Evolutionary conservation across 1,140 invertebrate genomes (phyloP), one percentile per base, ranked within the genome.

Genomic region (Polyergus mexicanus): DNA sequence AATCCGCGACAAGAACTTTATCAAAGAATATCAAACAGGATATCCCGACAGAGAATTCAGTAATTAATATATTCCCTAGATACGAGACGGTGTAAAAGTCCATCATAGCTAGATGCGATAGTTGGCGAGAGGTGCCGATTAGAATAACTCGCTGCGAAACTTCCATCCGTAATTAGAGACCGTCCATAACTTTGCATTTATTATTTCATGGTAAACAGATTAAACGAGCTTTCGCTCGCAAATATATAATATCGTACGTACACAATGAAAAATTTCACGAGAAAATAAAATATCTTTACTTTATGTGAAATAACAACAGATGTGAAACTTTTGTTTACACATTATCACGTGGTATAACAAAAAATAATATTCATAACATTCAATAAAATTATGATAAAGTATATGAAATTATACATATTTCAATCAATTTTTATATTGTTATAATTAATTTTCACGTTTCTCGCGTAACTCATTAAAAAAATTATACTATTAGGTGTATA

Each of bases 161-260:
- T 86, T 86, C 87, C 76, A 76, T 69, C 51, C 72, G 62, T 83
- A 83, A 89, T 89, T 88, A 88, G 58, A 88, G 58, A 72, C 76
- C 68, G 78, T 86, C 77, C 88, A 89, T 89, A 89, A 89, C 51
- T 89, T 89, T 89, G 84, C 87, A 89, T 89, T 88, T 89, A 86
- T 89, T 84, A 89, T 35, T 25, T 38, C 13, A 47, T 74, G 69
- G 75, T 81, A 85, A 76, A 51, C 56, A 51, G 87, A 51, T 71
- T 58, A 75, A 83, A 35, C 32, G 25, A 44, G 58, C 22, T 63
- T 76, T 10, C 13, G 19, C 16, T 7, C 2, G 8, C 22, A 25
- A 32, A 60, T 32, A 6, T 41, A 76, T 62, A 28, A 74, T 56
- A 38, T 41, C 10, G 16, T 28, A 13, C 3, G 13, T 3, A 60